Evolutionary conservation across 1,140 invertebrate species (phyloP).

Genomic region (Stegodyphus dumicola): DNA sequence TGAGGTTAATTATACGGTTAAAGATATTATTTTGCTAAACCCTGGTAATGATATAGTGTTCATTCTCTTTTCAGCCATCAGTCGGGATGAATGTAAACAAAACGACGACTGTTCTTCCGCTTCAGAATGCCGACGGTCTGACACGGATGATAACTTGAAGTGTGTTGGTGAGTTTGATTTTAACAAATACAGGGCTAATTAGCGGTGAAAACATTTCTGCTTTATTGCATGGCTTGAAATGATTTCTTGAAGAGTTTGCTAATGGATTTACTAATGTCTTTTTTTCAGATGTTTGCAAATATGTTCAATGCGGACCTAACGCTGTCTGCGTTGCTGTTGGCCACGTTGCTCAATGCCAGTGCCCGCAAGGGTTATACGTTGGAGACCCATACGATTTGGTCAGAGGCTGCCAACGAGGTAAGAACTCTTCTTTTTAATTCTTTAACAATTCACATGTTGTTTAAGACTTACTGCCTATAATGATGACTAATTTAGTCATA

Average conservation of each 20-base stretch:
- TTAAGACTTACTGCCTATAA: background rate
- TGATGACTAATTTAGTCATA: no score
- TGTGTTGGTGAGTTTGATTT: slow-evolving; percentile 64
- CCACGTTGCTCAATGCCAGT: slow-evolving; percentile 87
- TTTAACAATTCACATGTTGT: slow-evolving; percentile 65
- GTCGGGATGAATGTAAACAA: slow-evolving; percentile 60
- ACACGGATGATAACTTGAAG: slow-evolving; percentile 55
- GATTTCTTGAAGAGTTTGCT: no score
- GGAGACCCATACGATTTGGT: slow-evolving; percentile 83
- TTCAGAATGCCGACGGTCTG: slow-evolving; percentile 51
- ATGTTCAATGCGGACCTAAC: slow-evolving; percentile 82
- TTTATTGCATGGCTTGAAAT: background rate
- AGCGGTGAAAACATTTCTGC: background rate
- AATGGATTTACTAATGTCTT: no score
- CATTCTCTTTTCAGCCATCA: slow-evolving; percentile 50
- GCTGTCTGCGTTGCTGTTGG: slow-evolving; percentile 84
- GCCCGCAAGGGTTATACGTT: slow-evolving; percentile 83
- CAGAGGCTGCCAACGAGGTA: slow-evolving; percentile 76
- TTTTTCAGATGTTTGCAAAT: slow-evolving; percentile 80
- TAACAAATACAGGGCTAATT: background rate
- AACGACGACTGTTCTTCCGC: slow-evolving; percentile 60
- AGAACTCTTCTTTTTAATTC: slow-evolving; percentile 75
- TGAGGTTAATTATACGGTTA: no score
- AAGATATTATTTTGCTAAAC: no score
- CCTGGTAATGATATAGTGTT: background rate